These are phyloP conservation scores for Criorhina ranunculi DNA, from an alignment of 2,888 invertebrate genomes.

Conservation along the genomic window DNA sequence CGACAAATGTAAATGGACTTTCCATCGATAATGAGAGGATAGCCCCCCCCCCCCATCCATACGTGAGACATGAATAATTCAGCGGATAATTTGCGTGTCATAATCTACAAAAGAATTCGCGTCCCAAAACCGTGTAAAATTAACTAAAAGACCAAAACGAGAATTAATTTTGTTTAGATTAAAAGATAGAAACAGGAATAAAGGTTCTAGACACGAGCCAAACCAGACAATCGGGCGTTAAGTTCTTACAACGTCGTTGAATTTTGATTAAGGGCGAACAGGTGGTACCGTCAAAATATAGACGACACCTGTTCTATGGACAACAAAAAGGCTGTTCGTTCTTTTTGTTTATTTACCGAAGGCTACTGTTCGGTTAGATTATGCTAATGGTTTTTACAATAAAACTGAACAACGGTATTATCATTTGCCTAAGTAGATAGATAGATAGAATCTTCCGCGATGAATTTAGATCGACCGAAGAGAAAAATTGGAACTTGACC, in stretches of 20 bases:
- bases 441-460: neutral
- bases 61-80: conserved; percentile 44
- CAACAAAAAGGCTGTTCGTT: neutral
- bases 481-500: neutral
- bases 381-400: conserved; percentile 13
- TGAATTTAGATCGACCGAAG: neutral
- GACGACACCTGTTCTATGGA: conserved; percentile 6
- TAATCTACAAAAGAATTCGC: neutral
- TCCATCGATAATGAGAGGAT: neutral
- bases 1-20: conserved; percentile 23
- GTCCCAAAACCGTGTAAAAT: conserved; percentile 1
- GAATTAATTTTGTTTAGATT: conserved; percentile 9
- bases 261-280: conserved; percentile 40
- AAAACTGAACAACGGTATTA: conserved; percentile 2
- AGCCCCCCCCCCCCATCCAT: no score
- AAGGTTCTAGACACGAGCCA: conserved; percentile 53
- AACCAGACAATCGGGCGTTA: conserved; percentile 18
- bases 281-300: neutral
- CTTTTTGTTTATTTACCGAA: neutral
- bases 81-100: conserved; percentile 19
- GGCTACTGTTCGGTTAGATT: conserved; percentile 14
- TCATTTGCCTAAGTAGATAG: conserved; percentile 3
- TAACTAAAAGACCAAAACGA: neutral
- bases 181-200: neutral
- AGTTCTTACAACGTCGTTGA: conserved; percentile 19